Percentiles rank a stretch among this genome's conserved stretches.
These are phyloP conservation scores for Andrena bicolor DNA, from an alignment of 2,888 invertebrate species.

Conservation along the genomic window DNA sequence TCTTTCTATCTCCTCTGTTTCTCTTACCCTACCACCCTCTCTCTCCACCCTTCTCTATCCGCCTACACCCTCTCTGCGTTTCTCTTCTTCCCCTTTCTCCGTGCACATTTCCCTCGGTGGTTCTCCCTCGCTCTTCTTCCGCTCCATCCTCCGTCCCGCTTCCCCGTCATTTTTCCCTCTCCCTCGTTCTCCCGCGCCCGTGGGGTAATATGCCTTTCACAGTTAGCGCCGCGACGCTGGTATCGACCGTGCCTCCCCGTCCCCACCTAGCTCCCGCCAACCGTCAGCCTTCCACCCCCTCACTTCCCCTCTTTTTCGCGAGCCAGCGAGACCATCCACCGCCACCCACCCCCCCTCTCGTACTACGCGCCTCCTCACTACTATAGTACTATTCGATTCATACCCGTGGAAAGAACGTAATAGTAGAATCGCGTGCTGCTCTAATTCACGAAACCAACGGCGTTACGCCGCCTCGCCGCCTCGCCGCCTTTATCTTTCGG, in stretches of 20 bases:
- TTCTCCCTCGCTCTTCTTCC: slow-evolving; percentile 2
- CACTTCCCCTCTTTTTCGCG: slow-evolving; percentile 46
- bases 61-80: slow-evolving; percentile 21
- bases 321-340: slow-evolving; percentile 35
- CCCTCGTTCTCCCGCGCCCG: slow-evolving; percentile 42
- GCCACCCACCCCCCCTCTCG: slow-evolving; percentile 37
- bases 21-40: slow-evolving; percentile 44
- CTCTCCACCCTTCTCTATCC: slow-evolving; percentile 36
- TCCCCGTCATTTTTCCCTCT: neutral
- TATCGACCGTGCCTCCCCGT: slow-evolving; percentile 74
- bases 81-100: slow-evolving; percentile 22
- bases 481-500: slow-evolving; percentile 18
- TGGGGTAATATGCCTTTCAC: slow-evolving; percentile 71
- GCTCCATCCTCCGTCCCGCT: slow-evolving; percentile 14
- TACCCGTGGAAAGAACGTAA: slow-evolving; percentile 67
- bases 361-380: slow-evolving; percentile 63
- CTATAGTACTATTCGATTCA: slow-evolving; percentile 76
- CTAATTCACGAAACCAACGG: slow-evolving; percentile 53
- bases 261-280: slow-evolving; percentile 48
- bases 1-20: slow-evolving; percentile 64
- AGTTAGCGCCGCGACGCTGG: slow-evolving; percentile 75
- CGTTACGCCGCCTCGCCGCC: slow-evolving; percentile 30
- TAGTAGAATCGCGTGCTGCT: slow-evolving; percentile 74
- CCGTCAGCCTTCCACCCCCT: slow-evolving; percentile 44
- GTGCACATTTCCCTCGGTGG: slow-evolving; percentile 22